Percentiles rank a stretch among this genome's conserved stretches.
Evolutionary conservation across 2,888 invertebrate species (phyloP).

Genomic region (Andrena haemorrhoa): DNA sequence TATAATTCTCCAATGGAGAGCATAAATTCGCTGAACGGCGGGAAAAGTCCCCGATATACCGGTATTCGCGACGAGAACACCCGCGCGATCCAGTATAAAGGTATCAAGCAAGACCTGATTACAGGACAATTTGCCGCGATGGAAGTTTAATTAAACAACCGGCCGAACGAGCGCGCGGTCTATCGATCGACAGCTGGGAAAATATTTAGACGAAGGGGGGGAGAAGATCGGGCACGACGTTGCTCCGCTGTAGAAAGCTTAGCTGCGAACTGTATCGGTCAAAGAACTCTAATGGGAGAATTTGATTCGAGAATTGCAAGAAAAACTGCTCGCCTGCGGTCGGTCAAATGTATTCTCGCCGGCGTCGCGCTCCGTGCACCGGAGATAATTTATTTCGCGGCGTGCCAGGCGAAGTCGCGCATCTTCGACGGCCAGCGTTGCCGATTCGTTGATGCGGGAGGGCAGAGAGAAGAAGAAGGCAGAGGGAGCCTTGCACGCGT

Average conservation of each 20-base stretch:
- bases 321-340: background rate
- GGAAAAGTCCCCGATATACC: no score
- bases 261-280: background rate
- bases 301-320: background rate
- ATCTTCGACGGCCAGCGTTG: conserved; percentile 7
- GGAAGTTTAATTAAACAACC: conserved; percentile 24
- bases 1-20: no score
- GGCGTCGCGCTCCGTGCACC: no score
- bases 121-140: conserved; percentile 17
- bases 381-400: conserved; percentile 9
- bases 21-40: no score
- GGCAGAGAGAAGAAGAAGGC: background rate
- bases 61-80: no score
- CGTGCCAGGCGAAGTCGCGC: background rate
- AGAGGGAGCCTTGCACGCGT: conserved; percentile 8
- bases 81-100: background rate
- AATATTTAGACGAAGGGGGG: background rate
- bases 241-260: background rate
- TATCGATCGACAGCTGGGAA: conserved; percentile 9
- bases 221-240: background rate
- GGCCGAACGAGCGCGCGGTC: no score
- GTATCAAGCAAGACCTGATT: conserved; percentile 6
- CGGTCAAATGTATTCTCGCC: no score
- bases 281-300: background rate
- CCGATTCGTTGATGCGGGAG: conserved; percentile 30